Conservation (phyloP, 2,797 vertebrate genomes). For the Enteromius viviparus region DNA sequence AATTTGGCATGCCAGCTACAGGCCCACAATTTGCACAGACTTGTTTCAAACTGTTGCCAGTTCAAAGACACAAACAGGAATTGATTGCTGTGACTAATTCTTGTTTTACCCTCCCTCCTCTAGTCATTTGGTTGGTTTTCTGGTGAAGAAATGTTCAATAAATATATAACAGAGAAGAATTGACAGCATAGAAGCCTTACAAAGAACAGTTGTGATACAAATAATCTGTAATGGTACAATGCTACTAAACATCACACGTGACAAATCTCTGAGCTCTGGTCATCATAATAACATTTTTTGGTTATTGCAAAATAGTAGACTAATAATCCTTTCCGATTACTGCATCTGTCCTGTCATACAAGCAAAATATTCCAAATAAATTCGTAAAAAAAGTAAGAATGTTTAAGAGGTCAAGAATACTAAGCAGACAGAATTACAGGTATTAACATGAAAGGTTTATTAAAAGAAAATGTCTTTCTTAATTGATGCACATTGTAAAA, state of each 20-base stretch:
- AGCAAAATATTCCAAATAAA: neutral
- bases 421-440: neutral
- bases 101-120: conserved; percentile 28
- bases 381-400: neutral
- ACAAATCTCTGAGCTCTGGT: neutral
- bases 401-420: neutral
- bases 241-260: neutral
- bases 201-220: conserved; percentile 51
- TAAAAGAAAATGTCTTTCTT: conserved; percentile 11
- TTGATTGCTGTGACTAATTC: conserved; percentile 76
- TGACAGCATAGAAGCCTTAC: conserved; percentile 64
- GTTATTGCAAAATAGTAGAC: neutral
- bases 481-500: neutral
- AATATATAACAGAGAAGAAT: conserved; percentile 71
- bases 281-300: neutral
- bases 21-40: conserved; percentile 74
- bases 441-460: neutral
- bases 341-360: neutral
- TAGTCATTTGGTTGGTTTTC: conserved; percentile 76
- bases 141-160: conserved; percentile 72
- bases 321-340: neutral
- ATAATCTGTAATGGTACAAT: conserved; percentile 51
- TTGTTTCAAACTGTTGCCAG: conserved; percentile 74
- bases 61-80: conserved; percentile 75
- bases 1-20: conserved; percentile 71